Evolutionary conservation across 2,888 invertebrate genomes (phyloP).

Genomic region (Lasioglossum morio): DNA sequence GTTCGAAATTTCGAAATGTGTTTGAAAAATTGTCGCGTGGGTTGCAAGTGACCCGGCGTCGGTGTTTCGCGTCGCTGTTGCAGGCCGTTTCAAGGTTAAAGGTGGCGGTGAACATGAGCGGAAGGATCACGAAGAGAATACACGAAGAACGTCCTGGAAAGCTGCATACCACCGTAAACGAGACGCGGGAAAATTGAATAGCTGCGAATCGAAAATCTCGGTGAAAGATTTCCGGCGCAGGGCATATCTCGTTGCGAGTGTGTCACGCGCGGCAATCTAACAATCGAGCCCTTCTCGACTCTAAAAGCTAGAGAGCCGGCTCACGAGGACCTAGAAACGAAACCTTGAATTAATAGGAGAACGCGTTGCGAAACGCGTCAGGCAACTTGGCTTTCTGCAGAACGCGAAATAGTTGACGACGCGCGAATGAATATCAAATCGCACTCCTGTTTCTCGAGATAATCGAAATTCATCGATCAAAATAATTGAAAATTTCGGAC

Average conservation of each 20-base stretch:
- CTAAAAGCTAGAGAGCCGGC: slow-evolving; percentile 20
- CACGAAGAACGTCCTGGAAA: slow-evolving; percentile 16
- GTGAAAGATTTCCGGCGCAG: slow-evolving; percentile 31
- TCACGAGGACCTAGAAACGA: slow-evolving; percentile 56
- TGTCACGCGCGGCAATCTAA: slow-evolving; percentile 41
- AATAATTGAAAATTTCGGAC: not conserved
- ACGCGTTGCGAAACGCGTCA: slow-evolving; percentile 25
- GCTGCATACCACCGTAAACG: slow-evolving; percentile 58
- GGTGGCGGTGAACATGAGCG: not conserved
- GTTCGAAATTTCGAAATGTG: not conserved
- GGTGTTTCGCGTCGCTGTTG: not conserved
- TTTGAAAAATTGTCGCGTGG: not conserved
- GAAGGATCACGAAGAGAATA: slow-evolving; percentile 18
- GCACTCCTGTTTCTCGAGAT: not conserved
- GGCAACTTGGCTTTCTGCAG: slow-evolving; percentile 35
- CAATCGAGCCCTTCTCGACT: slow-evolving; percentile 16
- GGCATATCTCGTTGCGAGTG: slow-evolving; percentile 39
- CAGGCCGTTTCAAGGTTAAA: not conserved
- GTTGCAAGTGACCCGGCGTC: not conserved
- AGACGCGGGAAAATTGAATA: slow-evolving; percentile 22
- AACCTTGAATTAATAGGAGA: slow-evolving; percentile 53
- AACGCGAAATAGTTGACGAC: slow-evolving; percentile 52
- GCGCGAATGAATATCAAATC: slow-evolving; percentile 32
- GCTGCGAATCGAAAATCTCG: slow-evolving; percentile 32
- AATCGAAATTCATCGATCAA: not conserved